These are phyloP conservation scores for Heptranchias perlo DNA, from an alignment of 2,113 vertebrate species.

Conservation along the genomic window DNA sequence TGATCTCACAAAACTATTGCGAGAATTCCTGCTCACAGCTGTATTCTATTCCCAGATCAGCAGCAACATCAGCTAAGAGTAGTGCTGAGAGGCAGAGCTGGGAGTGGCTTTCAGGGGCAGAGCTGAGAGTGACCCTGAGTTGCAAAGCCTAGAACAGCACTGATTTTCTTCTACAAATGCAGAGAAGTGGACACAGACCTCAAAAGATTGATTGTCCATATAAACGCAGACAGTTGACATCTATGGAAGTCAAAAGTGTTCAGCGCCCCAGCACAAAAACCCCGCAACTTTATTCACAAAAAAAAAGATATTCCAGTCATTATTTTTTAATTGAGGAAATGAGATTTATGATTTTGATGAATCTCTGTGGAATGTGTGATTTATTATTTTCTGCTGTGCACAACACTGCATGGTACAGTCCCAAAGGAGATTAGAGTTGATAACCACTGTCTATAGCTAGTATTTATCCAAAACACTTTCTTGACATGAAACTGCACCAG, in stretches of 20 bases:
- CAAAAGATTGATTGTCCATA: background rate
- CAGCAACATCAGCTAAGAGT: background rate
- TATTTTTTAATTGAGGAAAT: background rate
- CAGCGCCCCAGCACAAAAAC: background rate
- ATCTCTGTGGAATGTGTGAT: background rate
- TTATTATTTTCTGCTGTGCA: background rate
- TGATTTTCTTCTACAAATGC: background rate
- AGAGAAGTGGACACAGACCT: background rate
- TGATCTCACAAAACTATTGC: background rate
- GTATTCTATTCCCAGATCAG: background rate
- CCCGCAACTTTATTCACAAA: background rate
- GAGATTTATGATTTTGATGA: background rate
- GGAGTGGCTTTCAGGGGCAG: background rate
- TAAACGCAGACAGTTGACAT: background rate
- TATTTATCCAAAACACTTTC: background rate
- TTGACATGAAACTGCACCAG: background rate
- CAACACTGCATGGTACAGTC: background rate
- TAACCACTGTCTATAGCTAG: background rate
- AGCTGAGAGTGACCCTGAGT: background rate
- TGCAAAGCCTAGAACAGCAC: background rate
- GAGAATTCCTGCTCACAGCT: background rate
- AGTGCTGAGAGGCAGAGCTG: background rate
- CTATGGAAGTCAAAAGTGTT: background rate
- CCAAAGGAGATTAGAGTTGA: background rate
- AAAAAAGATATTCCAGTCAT: background rate